phyloP scores from a whole-genome alignment of 2,888 invertebrate genomes.

The Nysson spinosus region DNA sequence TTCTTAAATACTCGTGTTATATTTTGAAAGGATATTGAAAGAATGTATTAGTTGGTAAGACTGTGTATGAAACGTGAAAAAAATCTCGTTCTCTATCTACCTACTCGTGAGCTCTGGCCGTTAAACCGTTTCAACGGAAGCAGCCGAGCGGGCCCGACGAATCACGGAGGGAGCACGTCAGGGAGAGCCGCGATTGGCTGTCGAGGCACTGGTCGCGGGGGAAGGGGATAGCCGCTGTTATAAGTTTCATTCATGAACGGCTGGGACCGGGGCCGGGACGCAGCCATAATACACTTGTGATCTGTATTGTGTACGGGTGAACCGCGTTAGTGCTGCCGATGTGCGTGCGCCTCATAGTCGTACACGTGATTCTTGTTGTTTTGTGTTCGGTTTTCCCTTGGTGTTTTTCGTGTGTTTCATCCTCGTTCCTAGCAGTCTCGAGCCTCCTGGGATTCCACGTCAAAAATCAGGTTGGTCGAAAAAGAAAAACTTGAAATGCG shows the following conservation, averaged over 20 bases:
- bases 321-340: constrained; percentile 72
- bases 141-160: not conserved
- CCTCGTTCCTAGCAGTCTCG: constrained; percentile 43
- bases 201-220: not conserved
- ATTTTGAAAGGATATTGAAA: too few relatives aligned
- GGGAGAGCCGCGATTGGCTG: constrained; percentile 30
- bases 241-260: constrained; percentile 76
- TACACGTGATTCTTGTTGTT: constrained; percentile 67
- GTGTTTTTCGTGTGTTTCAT: constrained; percentile 59
- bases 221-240: constrained; percentile 52
- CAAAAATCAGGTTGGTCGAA: constrained; percentile 50
- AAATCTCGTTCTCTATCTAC: not conserved
- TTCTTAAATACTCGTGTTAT: too few relatives aligned
- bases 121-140: constrained; percentile 12
- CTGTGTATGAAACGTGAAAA: not conserved
- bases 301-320: constrained; percentile 72
- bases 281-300: constrained; percentile 72
- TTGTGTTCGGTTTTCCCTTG: constrained; percentile 56
- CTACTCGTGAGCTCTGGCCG: not conserved
- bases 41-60: not conserved
- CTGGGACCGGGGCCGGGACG: constrained; percentile 66
- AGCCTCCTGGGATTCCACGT: constrained; percentile 57
- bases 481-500: constrained; percentile 19
- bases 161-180: too few relatives aligned
- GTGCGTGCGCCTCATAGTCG: constrained; percentile 66